phyloP scores from a whole-genome alignment of 2,797 vertebrate species.

The Sebastiscus albofasciatus region DNA sequence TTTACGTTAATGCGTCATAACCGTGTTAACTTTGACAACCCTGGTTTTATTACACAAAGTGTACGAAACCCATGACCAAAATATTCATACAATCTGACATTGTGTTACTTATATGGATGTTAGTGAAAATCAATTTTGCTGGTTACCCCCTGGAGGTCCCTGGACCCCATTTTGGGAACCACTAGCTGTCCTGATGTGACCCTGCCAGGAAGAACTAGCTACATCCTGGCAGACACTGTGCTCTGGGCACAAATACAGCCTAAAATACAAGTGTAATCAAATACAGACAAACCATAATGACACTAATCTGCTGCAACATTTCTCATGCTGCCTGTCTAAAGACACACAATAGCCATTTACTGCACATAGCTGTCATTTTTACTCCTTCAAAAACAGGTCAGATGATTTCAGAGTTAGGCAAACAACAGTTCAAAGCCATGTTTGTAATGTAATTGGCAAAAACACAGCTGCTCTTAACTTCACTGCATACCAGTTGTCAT shows the following conservation, averaged over 20 bases:
- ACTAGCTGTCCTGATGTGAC: not conserved
- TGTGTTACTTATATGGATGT: too few relatives aligned
- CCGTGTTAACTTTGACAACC: too few relatives aligned
- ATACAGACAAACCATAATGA: not conserved
- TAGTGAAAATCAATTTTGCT: too few relatives aligned
- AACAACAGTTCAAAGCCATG: constrained; percentile 7
- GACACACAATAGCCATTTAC: not conserved
- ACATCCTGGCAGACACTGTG: not conserved
- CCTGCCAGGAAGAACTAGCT: not conserved
- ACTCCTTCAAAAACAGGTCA: not conserved
- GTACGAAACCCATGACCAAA: too few relatives aligned
- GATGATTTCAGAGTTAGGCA: not conserved
- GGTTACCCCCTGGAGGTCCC: rapidly evolving
- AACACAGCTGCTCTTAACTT: not conserved
- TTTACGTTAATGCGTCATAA: rapidly evolving
- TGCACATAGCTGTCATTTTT: not conserved
- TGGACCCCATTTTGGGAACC: too few relatives aligned
- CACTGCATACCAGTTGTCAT: constrained; percentile 15
- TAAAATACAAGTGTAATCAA: not conserved
- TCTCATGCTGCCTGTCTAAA: not conserved
- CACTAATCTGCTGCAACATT: not conserved
- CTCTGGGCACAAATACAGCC: not conserved
- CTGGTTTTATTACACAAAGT: too few relatives aligned
- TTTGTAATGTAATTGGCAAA: constrained; percentile 24
- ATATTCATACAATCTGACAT: too few relatives aligned